Evolutionary conservation across 1,140 invertebrate species (phyloP).

Genomic region (Ectropis grisescens): DNA sequence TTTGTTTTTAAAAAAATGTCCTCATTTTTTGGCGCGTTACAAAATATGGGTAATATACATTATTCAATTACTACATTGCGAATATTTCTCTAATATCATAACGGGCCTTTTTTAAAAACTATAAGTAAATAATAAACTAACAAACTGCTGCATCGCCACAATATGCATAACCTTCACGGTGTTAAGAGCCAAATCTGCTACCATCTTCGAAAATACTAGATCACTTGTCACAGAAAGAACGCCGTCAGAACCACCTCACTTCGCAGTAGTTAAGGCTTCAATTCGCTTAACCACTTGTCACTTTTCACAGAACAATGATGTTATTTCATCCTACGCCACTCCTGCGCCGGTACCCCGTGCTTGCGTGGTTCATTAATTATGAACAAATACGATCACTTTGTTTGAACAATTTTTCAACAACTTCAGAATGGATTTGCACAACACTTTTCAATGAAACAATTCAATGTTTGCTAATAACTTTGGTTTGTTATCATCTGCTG

Average conservation of each 20-base stretch:
- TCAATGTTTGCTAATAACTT: too few species aligned
- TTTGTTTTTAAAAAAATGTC: background rate
- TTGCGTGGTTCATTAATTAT: slow-evolving; percentile 27
- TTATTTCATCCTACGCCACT: slow-evolving; percentile 36
- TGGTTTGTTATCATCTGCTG: too few species aligned
- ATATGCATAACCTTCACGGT: slow-evolving; percentile 37
- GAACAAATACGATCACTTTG: slow-evolving; percentile 4
- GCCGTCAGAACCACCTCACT: too few species aligned
- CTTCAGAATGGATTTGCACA: too few species aligned
- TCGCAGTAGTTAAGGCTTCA: too few species aligned
- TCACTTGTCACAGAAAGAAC: slow-evolving; percentile 5
- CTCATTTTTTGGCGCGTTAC: background rate
- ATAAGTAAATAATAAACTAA: slow-evolving; percentile 24
- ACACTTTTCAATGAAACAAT: too few species aligned
- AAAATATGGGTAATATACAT: too few species aligned
- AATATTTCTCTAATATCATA: background rate
- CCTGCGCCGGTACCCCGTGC: slow-evolving; percentile 15
- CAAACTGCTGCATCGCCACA: slow-evolving; percentile 39
- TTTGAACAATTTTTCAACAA: too few species aligned
- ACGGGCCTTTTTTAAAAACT: background rate
- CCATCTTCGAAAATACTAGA: slow-evolving; percentile 5
- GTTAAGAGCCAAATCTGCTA: slow-evolving; percentile 15
- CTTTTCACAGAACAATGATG: too few species aligned
- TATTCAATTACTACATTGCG: background rate
- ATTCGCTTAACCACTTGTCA: too few species aligned